Evolutionary conservation across 2,113 vertebrate genomes (phyloP).

Genomic region (Tyto alba): DNA sequence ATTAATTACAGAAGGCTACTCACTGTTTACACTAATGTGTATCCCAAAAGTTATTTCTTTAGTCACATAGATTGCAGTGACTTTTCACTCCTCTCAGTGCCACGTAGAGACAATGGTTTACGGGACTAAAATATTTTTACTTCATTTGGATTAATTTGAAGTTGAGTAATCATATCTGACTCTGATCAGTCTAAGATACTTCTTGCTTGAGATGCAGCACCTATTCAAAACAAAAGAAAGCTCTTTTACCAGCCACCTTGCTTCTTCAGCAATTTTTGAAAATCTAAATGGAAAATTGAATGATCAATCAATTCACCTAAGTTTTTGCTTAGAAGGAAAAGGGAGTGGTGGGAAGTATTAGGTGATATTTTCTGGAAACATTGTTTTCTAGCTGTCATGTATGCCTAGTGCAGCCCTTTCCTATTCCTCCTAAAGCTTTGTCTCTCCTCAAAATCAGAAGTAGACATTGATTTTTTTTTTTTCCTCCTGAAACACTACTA

Average conservation of each 20-base stretch:
- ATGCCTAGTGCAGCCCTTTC: not conserved
- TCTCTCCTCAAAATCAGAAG: not conserved
- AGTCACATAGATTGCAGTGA: not conserved
- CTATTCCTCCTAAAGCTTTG: not conserved
- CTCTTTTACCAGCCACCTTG: not conserved
- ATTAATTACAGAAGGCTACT: not conserved
- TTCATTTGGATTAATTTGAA: not conserved
- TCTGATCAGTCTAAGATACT: not conserved
- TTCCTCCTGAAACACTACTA: not conserved
- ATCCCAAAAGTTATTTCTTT: not conserved
- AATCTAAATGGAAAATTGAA: not conserved
- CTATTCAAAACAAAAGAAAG: not conserved
- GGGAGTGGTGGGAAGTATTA: not conserved
- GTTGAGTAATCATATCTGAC: not conserved
- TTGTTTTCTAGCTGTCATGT: not conserved
- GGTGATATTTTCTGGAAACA: not conserved
- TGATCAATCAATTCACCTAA: not conserved
- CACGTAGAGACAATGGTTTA: not conserved
- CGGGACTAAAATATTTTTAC: not conserved
- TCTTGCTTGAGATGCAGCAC: not conserved
- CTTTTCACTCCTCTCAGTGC: not conserved
- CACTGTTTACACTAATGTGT: not conserved
- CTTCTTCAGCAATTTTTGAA: not conserved
- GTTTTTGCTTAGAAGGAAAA: not conserved
- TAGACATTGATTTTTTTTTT: not conserved